Evolutionary conservation across 2,113 vertebrate genomes (phyloP), one percentile per base, ranked within the genome.

Genomic region (Vidua chalybeata): DNA sequence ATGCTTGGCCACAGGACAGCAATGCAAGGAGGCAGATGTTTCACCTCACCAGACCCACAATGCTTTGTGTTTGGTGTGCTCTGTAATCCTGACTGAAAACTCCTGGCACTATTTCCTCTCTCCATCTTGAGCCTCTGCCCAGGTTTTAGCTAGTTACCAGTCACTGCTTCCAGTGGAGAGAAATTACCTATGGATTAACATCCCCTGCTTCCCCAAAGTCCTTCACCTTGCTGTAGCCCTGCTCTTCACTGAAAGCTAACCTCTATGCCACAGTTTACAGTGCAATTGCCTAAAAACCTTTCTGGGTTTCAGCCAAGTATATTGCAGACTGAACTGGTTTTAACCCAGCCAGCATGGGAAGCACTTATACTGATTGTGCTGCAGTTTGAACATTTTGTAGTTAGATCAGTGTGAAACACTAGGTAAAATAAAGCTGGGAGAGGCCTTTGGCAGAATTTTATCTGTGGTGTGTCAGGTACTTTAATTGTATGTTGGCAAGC

Each of bases 11-110:
- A 28, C 23, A 69, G 49, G 58, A 33, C 13, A 75, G 14, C 14
- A 21, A 2, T 2, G 1, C 27, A 54, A 1, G 3, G 9, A 18
- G 21, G 17, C 7, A 27, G 77, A 12, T 0, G 1, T 19, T 56
- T 51, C 55, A 56, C 19, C 19, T 73, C 30, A 11, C 24, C n/a
- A 80, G 28, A 11, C 10, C 10, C 1, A 4, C 17, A 4, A 0
- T 4, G 22, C 30, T 72, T 64, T n/a, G 24, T 45, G 39, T 27
- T 68, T 76, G 16, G 8, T 56, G 24, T 1, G 4, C 46, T 4
- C 0, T 24, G 43, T 11, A 66, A 35, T 16, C 9, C 10, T 27
- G 19, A 16, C 12, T 63, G 55, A 52, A 43, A 61, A 5, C n/a
- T 19, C 33, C 35, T 71, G 43, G 18, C 8, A 10, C 30, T 27